Percentiles rank a stretch among this genome's conserved stretches.
Conservation (phyloP, 2,113 vertebrate genomes). For the Mionectes macconnelli region DNA sequence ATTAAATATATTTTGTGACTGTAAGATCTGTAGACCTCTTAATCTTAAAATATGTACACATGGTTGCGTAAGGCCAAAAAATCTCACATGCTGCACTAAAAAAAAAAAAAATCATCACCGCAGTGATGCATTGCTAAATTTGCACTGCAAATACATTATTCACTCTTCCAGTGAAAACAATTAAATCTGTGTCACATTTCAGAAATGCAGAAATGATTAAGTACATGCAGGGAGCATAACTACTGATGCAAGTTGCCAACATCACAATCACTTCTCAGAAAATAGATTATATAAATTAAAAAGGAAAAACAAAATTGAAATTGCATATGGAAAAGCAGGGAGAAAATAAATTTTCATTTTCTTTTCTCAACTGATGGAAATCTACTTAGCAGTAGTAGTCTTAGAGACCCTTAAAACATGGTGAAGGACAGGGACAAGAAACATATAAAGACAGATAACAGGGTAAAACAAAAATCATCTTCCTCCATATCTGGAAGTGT, state of each 20-base stretch:
- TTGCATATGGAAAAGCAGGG: background rate
- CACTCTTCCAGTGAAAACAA: background rate
- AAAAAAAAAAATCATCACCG: background rate
- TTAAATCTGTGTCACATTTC: background rate
- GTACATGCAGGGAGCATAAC: background rate
- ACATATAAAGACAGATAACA: background rate
- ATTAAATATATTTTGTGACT: background rate
- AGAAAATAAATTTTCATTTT: background rate
- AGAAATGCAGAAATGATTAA: conserved; percentile 1
- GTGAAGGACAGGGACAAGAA: background rate
- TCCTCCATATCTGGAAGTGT: background rate
- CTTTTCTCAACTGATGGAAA: background rate
- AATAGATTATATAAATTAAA: background rate
- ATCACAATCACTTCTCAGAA: background rate
- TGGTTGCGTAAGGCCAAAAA: background rate
- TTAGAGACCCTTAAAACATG: background rate
- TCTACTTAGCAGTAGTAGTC: background rate
- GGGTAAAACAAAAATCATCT: background rate
- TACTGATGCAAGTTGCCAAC: background rate
- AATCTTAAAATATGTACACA: background rate
- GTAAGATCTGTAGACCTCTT: background rate
- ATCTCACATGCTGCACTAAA: background rate
- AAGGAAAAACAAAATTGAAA: background rate
- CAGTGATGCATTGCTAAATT: background rate
- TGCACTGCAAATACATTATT: background rate